Evolutionary conservation across 2,888 invertebrate species (phyloP).

Genomic region (Ennomos quercinarius): DNA sequence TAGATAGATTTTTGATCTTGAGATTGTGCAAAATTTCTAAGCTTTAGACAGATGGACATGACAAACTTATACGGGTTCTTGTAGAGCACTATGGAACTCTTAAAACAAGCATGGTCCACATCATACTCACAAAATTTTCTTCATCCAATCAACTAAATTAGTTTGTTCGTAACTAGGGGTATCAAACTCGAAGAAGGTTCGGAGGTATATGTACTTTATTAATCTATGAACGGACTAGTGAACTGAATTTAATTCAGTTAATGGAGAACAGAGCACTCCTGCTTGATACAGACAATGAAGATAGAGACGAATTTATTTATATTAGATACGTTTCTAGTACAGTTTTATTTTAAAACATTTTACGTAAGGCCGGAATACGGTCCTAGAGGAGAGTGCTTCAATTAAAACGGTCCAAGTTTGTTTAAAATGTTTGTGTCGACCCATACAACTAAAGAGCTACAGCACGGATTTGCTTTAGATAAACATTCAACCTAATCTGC

Average conservation of each 20-base stretch:
- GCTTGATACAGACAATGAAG: constrained; percentile 17
- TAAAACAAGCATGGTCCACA: neutral
- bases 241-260: constrained; percentile 62
- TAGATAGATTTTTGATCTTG: too few species aligned
- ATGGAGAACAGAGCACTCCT: constrained; percentile 53
- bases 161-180: constrained; percentile 31
- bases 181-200: constrained; percentile 39
- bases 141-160: constrained; percentile 37
- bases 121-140: constrained; percentile 13
- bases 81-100: too few species aligned
- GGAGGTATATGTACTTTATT: constrained; percentile 49
- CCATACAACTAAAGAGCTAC: constrained; percentile 57
- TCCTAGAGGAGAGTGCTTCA: constrained; percentile 71
- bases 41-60: too few species aligned
- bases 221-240: constrained; percentile 50
- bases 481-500: constrained; percentile 48
- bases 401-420: constrained; percentile 80
- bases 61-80: too few species aligned
- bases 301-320: constrained; percentile 1
- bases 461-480: constrained; percentile 56
- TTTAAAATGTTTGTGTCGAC: constrained; percentile 75
- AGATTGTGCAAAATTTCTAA: too few species aligned
- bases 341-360: constrained; percentile 33
- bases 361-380: constrained; percentile 41
- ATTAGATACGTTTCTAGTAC: constrained; percentile 26